Conservation (phyloP, 2,113 vertebrate genomes). For the Gambusia affinis region DNA sequence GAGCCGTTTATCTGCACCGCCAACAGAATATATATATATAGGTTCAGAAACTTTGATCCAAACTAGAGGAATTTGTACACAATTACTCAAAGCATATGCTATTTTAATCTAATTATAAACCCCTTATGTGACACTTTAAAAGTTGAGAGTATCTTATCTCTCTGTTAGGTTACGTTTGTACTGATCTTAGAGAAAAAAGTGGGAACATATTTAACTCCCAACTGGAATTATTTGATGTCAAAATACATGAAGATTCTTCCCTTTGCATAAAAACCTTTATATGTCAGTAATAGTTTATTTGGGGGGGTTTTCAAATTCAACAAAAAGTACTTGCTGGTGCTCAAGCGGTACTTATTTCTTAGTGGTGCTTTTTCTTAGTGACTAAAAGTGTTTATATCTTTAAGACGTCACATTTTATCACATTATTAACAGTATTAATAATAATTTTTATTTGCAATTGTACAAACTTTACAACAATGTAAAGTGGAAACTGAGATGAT, state of each 20-base stretch:
- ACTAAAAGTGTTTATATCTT: background rate
- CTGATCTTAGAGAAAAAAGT: background rate
- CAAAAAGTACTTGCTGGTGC: too few relatives aligned
- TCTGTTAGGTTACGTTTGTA: background rate
- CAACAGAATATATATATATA: background rate
- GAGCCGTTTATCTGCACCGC: constrained; percentile 10
- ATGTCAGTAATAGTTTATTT: too few relatives aligned
- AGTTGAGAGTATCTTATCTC: constrained; percentile 13
- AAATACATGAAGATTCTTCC: too few relatives aligned
- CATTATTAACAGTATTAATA: background rate
- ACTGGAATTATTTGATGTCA: background rate
- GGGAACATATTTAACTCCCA: too few relatives aligned
- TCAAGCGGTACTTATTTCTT: too few relatives aligned
- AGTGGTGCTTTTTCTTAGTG: background rate
- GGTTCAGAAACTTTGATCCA: constrained; percentile 27
- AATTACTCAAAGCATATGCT: constrained; percentile 28
- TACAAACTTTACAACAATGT: background rate
- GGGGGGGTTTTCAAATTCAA: too few relatives aligned
- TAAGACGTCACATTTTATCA: background rate
- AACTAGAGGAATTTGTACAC: constrained; percentile 40
- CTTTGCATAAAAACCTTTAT: too few relatives aligned
- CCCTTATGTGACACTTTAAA: background rate
- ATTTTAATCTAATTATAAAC: constrained; percentile 6
- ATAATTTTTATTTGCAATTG: background rate
- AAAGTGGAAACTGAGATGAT: too few relatives aligned